These are phyloP conservation scores for Echiichthys vipera DNA, from an alignment of 2,797 vertebrate species.

Conservation along the genomic window DNA sequence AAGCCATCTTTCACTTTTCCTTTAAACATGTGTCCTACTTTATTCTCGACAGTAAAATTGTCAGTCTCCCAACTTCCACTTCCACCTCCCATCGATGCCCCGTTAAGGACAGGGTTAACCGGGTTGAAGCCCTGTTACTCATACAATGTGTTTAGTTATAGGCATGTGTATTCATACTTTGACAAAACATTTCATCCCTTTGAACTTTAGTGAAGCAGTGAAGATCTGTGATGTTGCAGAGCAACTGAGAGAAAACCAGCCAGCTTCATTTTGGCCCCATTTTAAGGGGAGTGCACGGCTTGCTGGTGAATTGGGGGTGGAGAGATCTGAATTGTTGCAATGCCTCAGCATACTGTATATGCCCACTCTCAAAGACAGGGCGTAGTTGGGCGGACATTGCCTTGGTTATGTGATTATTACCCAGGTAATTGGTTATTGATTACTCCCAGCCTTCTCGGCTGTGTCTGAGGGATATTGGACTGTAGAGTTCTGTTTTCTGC, in stretches of 20 bases:
- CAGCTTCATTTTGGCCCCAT: neutral
- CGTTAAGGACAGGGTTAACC: neutral
- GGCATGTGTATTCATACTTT: neutral
- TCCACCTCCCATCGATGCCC: neutral
- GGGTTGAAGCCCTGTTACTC: conserved; percentile 9
- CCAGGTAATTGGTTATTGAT: conserved; percentile 75
- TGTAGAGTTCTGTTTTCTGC: conserved; percentile 49
- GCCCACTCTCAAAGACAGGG: conserved; percentile 27
- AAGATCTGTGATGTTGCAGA: neutral
- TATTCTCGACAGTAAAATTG: neutral
- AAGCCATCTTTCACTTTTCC: neutral
- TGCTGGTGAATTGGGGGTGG: conserved; percentile 9
- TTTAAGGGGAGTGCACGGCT: conserved; percentile 8
- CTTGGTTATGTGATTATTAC: conserved; percentile 69
- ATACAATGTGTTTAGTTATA: conserved; percentile 12
- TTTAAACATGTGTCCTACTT: neutral
- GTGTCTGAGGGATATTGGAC: conserved; percentile 44
- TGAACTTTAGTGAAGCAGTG: neutral
- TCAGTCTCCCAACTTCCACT: neutral
- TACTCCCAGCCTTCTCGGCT: conserved; percentile 36
- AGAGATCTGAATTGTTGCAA: conserved; percentile 19
- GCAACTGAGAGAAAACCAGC: conserved; percentile 3
- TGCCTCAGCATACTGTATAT: conserved; percentile 4
- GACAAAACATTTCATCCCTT: neutral
- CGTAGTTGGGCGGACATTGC: conserved; percentile 24